These are phyloP conservation scores for Andrena minutula DNA, from an alignment of 2,888 invertebrate genomes.

Conservation along the genomic window DNA sequence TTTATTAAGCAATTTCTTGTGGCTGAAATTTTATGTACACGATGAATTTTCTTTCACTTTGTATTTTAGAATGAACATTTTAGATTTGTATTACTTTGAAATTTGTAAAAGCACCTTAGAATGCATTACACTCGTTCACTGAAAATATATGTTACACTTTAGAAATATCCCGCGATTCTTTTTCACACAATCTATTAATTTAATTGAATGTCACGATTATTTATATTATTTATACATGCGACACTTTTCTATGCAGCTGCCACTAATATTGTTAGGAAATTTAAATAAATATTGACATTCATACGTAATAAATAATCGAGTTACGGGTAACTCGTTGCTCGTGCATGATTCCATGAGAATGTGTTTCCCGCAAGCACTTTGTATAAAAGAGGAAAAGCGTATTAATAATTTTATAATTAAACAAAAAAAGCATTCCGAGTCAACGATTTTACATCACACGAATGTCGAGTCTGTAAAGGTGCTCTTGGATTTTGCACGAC, in stretches of 20 bases:
- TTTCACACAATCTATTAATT: conserved; percentile 36
- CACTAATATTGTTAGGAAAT: conserved; percentile 61
- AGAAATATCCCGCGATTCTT: conserved; percentile 45
- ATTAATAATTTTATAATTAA: conserved; percentile 57
- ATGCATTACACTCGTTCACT: conserved; percentile 24
- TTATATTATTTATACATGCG: conserved; percentile 49
- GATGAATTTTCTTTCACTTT: conserved; percentile 30
- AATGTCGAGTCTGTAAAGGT: conserved; percentile 38
- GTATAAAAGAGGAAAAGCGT: conserved; percentile 33
- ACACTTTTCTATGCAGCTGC: conserved; percentile 66
- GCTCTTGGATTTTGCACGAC: conserved; percentile 55
- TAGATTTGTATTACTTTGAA: conserved; percentile 19
- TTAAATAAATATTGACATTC: conserved; percentile 57
- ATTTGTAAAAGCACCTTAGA: conserved; percentile 17
- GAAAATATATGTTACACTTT: conserved; percentile 36
- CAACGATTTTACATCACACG: conserved; percentile 37
- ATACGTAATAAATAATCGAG: conserved; percentile 46
- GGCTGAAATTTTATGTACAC: conserved; percentile 31
- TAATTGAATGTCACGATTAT: conserved; percentile 39
- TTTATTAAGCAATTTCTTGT: conserved; percentile 19
- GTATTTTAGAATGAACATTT: conserved; percentile 24
- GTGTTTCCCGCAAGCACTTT: conserved; percentile 34
- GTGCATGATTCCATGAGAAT: conserved; percentile 43
- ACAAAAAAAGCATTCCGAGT: conserved; percentile 20
- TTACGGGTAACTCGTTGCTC: conserved; percentile 33